Evolutionary conservation across 2,113 vertebrate species (phyloP).

Genomic region (Cichladusa arquata): DNA sequence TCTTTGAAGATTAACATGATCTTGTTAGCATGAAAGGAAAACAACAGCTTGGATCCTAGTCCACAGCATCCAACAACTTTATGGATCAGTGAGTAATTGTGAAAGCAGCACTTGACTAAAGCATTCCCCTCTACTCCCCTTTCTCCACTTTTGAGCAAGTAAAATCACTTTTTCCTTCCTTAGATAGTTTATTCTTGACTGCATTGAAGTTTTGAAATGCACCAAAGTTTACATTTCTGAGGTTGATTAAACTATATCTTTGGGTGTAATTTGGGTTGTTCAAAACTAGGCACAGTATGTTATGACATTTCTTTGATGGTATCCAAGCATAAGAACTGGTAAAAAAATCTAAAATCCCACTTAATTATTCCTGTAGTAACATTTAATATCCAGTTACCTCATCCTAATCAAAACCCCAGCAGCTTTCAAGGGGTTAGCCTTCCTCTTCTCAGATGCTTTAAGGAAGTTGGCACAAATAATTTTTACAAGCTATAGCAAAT

Average conservation of each 20-base stretch:
- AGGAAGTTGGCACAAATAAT: constrained; percentile 27
- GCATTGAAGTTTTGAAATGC: neutral
- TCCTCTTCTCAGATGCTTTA: constrained; percentile 5
- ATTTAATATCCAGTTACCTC: neutral
- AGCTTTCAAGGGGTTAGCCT: neutral
- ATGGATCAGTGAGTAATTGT: neutral
- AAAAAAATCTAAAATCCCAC: neutral
- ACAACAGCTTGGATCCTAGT: neutral
- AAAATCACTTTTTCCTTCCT: neutral
- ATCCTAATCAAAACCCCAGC: neutral
- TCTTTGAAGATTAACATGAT: neutral
- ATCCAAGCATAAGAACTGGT: neutral
- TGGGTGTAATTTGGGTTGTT: neutral
- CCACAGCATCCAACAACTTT: neutral
- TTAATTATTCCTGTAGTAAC: neutral
- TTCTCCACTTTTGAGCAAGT: neutral
- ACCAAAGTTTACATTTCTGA: neutral
- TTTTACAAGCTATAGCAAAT: constrained; percentile 17
- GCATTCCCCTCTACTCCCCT: neutral
- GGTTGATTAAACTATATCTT: neutral
- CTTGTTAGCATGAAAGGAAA: constrained; percentile 17
- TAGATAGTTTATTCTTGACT: neutral
- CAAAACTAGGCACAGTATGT: neutral
- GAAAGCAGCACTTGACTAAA: neutral
- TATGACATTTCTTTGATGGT: neutral